These are phyloP conservation scores for Danio aesculapii DNA, from an alignment of 2,797 vertebrate genomes.

Conservation along the genomic window DNA sequence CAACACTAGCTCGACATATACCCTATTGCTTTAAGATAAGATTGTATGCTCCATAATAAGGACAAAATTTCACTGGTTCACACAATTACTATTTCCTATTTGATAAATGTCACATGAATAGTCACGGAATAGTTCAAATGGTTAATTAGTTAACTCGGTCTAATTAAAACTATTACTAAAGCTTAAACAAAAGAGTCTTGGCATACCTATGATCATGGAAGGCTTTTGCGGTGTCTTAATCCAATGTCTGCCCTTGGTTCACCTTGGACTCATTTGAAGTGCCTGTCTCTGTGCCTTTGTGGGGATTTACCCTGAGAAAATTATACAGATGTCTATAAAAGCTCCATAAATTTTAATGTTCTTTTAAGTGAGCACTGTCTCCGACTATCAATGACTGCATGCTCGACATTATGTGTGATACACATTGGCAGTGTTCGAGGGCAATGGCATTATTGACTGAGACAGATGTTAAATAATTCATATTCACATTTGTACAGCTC, in stretches of 20 bases:
- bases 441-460: slow-evolving; percentile 32
- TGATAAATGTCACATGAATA: too few relatives aligned
- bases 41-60: too few relatives aligned
- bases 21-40: too few relatives aligned
- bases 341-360: slow-evolving; percentile 39
- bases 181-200: too few relatives aligned
- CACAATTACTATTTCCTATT: too few relatives aligned
- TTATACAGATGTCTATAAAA: slow-evolving; percentile 50
- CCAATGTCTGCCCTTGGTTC: slow-evolving; percentile 16
- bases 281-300: slow-evolving; percentile 36
- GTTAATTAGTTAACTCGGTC: too few relatives aligned
- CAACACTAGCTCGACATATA: too few relatives aligned
- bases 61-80: too few relatives aligned
- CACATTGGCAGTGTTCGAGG: slow-evolving; percentile 31
- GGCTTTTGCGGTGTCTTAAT: neutral
- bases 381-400: slow-evolving; percentile 29
- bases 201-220: slow-evolving; percentile 32
- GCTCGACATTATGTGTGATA: slow-evolving; percentile 24
- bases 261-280: slow-evolving; percentile 41
- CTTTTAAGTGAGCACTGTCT: slow-evolving; percentile 21
- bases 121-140: too few relatives aligned
- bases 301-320: slow-evolving; percentile 34
- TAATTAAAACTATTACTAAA: too few relatives aligned
- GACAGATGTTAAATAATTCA: slow-evolving; percentile 49
- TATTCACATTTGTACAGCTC: slow-evolving; percentile 79